A percentile compares a stretch with the other conserved stretches of the same genome.
These are phyloP conservation scores for Saguinus midas DNA, from an alignment of 2,113 vertebrate genomes.

Conservation along the genomic window DNA sequence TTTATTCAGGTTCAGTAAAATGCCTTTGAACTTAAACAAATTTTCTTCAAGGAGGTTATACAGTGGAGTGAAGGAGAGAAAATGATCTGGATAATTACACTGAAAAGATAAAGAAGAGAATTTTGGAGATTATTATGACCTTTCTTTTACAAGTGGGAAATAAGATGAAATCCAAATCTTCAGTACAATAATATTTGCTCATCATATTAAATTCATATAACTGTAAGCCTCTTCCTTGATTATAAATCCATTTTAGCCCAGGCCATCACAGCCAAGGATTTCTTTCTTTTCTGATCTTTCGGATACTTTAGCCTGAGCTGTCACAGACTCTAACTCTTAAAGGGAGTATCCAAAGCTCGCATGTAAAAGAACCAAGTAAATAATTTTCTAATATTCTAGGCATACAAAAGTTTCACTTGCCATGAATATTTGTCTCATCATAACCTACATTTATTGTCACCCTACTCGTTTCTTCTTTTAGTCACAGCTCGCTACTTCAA, in stretches of 20 bases:
- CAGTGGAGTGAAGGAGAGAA: conserved; percentile 54
- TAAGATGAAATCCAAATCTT: conserved; percentile 69
- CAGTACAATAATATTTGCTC: conserved; percentile 73
- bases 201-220: conserved; percentile 77
- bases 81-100: conserved; percentile 68
- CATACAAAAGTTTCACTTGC: not conserved
- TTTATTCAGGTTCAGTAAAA: conserved; percentile 60
- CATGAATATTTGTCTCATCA: not conserved
- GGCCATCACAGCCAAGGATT: conserved; percentile 32
- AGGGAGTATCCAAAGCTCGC: not conserved
- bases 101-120: conserved; percentile 69
- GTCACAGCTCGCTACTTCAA: not conserved
- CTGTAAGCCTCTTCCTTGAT: conserved; percentile 67
- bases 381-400: not conserved
- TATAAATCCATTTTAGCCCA: conserved; percentile 42
- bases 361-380: not conserved
- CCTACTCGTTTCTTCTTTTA: not conserved
- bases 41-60: conserved; percentile 59
- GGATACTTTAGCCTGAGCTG: conserved; percentile 48
- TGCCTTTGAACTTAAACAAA: conserved; percentile 54
- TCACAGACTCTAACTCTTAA: conserved; percentile 39
- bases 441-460: not conserved
- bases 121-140: conserved; percentile 72
- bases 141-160: conserved; percentile 75
- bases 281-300: conserved; percentile 19